phyloP scores from a whole-genome alignment of 2,113 vertebrate genomes.

The Periophthalmodon schlosseri region DNA sequence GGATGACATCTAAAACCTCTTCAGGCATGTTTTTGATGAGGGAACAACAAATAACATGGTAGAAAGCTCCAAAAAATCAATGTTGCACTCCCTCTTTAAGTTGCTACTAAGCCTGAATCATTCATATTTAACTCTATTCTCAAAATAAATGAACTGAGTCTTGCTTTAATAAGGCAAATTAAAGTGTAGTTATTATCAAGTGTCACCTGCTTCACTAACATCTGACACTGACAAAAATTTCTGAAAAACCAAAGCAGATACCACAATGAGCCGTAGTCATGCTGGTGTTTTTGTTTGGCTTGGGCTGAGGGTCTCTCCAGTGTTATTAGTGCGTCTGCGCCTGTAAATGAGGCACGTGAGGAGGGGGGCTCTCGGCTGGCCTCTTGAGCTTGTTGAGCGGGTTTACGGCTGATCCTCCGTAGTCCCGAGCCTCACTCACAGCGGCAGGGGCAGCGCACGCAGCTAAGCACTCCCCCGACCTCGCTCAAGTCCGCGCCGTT shows the following conservation, averaged over 20 bases:
- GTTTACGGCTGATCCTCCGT: constrained; percentile 70
- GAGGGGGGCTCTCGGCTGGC: constrained; percentile 67
- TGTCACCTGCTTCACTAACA: no score
- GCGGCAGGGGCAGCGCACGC: constrained; percentile 56
- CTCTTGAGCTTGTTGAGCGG: constrained; percentile 75
- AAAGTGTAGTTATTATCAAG: not conserved
- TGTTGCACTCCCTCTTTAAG: no score
- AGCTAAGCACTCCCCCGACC: constrained; percentile 56
- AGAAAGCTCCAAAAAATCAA: no score
- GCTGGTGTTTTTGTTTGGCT: constrained; percentile 58
- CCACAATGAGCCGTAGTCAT: constrained; percentile 30
- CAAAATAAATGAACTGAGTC: no score
- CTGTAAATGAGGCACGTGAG: constrained; percentile 78
- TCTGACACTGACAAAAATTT: not conserved
- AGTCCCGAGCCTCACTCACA: constrained; percentile 64
- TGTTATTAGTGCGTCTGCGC: constrained; percentile 66
- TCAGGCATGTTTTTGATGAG: not conserved
- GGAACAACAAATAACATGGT: not conserved
- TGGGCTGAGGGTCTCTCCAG: constrained; percentile 68
- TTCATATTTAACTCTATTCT: no score
- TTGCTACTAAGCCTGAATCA: no score
- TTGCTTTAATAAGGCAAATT: no score
- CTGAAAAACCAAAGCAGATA: constrained; percentile 12
- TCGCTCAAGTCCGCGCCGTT: constrained; percentile 13
- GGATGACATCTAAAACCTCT: no score